phyloP scores from a whole-genome alignment of 1,140 invertebrate genomes.

The Trinorchestia longiramus region DNA sequence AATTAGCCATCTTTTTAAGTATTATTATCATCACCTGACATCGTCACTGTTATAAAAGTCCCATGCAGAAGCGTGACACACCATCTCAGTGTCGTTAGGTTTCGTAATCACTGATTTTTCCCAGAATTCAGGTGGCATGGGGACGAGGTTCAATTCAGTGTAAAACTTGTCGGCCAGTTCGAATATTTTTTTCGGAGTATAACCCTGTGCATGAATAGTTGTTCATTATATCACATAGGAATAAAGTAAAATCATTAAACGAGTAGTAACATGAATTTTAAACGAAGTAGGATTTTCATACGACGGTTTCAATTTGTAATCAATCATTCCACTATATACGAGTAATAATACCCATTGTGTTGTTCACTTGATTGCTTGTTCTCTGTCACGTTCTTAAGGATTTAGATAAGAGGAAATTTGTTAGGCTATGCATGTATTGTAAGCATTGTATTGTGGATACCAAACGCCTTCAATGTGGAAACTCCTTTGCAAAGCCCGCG shows the following conservation, averaged over 20 bases:
- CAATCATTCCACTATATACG: too few relatives aligned
- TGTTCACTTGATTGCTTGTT: too few relatives aligned
- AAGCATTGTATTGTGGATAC: too few relatives aligned
- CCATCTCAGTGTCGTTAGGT: slow-evolving; percentile 77
- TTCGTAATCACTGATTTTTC: slow-evolving; percentile 82
- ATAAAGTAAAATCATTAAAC: neutral
- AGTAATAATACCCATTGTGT: too few relatives aligned
- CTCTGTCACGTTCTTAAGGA: too few relatives aligned
- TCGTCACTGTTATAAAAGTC: slow-evolving; percentile 89
- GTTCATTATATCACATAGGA: neutral
- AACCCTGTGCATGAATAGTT: neutral
- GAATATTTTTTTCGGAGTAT: slow-evolving; percentile 75
- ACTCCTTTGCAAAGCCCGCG: too few relatives aligned
- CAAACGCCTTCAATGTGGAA: too few relatives aligned
- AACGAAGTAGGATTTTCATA: neutral
- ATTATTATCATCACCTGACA: slow-evolving; percentile 80
- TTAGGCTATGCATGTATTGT: too few relatives aligned
- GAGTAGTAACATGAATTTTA: neutral
- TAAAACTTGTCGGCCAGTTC: slow-evolving; percentile 87
- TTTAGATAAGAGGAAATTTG: too few relatives aligned
- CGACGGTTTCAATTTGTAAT: too few relatives aligned
- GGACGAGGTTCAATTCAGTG: slow-evolving; percentile 83
- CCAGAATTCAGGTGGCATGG: slow-evolving; percentile 86
- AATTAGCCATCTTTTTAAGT: too few relatives aligned
- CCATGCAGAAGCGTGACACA: slow-evolving; percentile 91